Conservation (phyloP, 2,797 vertebrate species). For the Psittacula echo region DNA sequence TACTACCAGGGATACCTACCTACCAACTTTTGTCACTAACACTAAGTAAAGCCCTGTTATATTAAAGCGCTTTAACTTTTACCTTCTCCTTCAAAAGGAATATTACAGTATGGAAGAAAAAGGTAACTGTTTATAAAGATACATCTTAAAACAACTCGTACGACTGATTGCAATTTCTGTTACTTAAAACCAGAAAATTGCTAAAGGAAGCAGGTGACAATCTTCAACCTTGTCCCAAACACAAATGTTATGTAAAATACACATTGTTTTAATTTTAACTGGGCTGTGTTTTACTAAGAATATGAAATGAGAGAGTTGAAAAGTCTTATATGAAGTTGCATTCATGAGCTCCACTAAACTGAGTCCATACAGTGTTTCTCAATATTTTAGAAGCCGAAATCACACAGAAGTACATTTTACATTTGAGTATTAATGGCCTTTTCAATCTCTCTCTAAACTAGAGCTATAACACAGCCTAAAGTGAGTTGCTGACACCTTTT, state of each 20-base stretch:
- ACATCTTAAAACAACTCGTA: not conserved
- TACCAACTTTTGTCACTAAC: not conserved
- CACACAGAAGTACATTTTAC: not conserved
- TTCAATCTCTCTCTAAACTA: conserved; percentile 27
- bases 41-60: not conserved
- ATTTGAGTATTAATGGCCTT: conserved; percentile 18
- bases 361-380: not conserved
- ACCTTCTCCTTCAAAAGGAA: not conserved
- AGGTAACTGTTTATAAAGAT: not conserved
- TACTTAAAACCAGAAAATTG: not conserved
- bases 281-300: not conserved
- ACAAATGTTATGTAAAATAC: not conserved
- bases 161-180: not conserved
- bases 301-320: not conserved
- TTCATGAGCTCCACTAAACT: not conserved
- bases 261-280: not conserved
- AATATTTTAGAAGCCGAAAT: not conserved
- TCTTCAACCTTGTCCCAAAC: not conserved
- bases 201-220: not conserved
- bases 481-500: conserved; percentile 12
- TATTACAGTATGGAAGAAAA: not conserved
- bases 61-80: not conserved
- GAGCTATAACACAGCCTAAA: conserved; percentile 22
- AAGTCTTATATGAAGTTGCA: not conserved
- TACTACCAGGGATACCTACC: not conserved